Percentiles rank a stretch among this genome's conserved stretches.
These are phyloP conservation scores for Sminthurinus aureus DNA, from an alignment of 2,888 invertebrate genomes.

Conservation along the genomic window DNA sequence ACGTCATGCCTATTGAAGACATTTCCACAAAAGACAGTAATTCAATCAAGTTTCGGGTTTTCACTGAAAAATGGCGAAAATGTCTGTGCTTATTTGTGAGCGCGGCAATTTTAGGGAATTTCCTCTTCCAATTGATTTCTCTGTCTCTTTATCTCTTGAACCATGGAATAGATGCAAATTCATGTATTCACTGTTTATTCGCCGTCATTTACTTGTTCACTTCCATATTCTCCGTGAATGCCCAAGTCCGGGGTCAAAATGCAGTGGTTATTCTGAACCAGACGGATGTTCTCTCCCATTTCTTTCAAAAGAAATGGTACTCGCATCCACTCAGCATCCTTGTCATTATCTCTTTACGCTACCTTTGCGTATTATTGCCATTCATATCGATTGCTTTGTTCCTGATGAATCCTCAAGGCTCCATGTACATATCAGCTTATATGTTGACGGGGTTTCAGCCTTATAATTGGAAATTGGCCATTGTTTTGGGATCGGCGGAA, in stretches of 20 bases:
- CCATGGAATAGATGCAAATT: neutral
- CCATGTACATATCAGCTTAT: neutral
- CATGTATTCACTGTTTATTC: neutral
- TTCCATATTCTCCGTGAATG: neutral
- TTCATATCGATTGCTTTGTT: neutral
- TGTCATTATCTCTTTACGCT: neutral
- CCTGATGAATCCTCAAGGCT: neutral
- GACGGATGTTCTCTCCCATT: neutral
- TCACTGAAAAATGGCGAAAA: too few species aligned
- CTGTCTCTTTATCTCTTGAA: neutral
- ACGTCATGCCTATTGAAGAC: too few species aligned
- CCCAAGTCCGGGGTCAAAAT: neutral
- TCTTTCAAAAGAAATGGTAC: neutral
- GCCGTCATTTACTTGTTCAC: neutral
- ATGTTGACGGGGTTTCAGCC: neutral
- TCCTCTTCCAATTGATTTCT: neutral
- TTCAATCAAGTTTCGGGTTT: too few species aligned
- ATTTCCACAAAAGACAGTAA: too few species aligned
- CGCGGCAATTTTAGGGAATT: too few species aligned
- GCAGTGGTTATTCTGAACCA: neutral
- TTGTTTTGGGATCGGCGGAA: neutral
- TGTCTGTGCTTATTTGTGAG: too few species aligned
- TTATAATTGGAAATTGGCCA: neutral
- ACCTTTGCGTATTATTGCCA: neutral
- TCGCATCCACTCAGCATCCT: neutral